Base-by-base conservation (phyloP, 2,888 invertebrate species). In the Furcula furcula region DNA sequence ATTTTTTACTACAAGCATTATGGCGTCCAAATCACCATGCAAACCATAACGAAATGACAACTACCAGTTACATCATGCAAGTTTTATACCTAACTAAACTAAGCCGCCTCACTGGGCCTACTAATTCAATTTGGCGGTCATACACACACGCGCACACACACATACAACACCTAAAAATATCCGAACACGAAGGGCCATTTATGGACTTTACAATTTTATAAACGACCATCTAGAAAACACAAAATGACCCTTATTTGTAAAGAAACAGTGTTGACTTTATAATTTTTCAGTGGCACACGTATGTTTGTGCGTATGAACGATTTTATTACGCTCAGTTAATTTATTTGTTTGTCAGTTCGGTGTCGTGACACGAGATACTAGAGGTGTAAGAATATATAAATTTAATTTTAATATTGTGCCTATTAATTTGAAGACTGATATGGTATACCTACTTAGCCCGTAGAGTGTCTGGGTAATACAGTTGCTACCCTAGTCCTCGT, bases 271-370 rank as follows among this genome's bases (percentile, higher is more conserved):
- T 27, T 16, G 14, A 19, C 28, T 29, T 29, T 46, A 0, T 13
- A 4, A 31, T 15, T 28, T 10, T 7, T n/a, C n/a, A 11, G 0
- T 11, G 36, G 48, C 28, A 7, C 7, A 0, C 6, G 4, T 42
- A 44, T 30, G 12, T 47, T 61, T 38, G 61, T 54, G 27, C 45
- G 36, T 66, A 68, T 60, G 66, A 62, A 67, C 64, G 61, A 61
- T 67, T 67, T 69, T 69, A 69, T 66, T 66, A 65, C 51, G 43
- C 44, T 39, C 42, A 41, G 65, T 61, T 70, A 72, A 72, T 72
- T 68, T 72, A 72, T 72, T 69, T 72, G 72, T 72, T 72, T 72
- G 72, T 65, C 49, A 55, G 62, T 50, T 41, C 49, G 48, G 28
- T 57, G 59, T 59, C 61, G 59, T 49, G 60, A 52, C 59, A 54